Percentiles rank a stretch among this genome's conserved stretches.
Conservation (phyloP, 2,113 vertebrate species). For the Cololabis saira region DNA sequence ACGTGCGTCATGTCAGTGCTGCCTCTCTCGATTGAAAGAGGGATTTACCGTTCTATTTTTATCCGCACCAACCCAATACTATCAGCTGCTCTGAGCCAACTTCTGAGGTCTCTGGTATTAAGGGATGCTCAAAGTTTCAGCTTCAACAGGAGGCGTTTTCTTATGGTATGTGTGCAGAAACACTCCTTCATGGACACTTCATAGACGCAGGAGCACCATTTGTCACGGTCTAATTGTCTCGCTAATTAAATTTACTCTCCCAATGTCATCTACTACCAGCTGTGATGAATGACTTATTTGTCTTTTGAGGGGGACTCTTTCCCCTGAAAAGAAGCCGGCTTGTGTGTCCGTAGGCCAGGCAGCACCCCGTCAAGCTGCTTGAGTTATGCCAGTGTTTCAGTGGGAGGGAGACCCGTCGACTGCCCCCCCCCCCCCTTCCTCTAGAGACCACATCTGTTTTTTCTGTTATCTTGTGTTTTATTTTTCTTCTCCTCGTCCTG, state of each 20-base stretch:
- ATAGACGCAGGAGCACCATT: conserved; percentile 40
- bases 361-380: conserved; percentile 25
- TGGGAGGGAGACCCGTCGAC: conserved; percentile 34
- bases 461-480: conserved; percentile 46
- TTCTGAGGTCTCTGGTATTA: conserved; percentile 30
- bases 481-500: conserved; percentile 15
- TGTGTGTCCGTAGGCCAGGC: conserved; percentile 21
- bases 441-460: conserved; percentile 74
- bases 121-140: conserved; percentile 11
- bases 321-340: conserved; percentile 26
- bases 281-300: conserved; percentile 72
- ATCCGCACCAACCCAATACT: conserved; percentile 18
- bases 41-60: conserved; percentile 66
- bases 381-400: conserved; percentile 37
- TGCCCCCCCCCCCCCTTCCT: conserved; percentile 28
- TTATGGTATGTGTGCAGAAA: too few species aligned
- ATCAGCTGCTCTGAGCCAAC: conserved; percentile 35
- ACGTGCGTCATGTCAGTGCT: conserved; percentile 20
- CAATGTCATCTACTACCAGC: conserved; percentile 50
- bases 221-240: conserved; percentile 57
- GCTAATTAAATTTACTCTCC: conserved; percentile 73
- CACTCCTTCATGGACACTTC: background rate
- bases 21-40: conserved; percentile 36
- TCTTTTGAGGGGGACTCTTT: conserved; percentile 54
- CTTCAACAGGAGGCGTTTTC: background rate